Evolutionary conservation across 1,140 invertebrate species (phyloP), one percentile per base, ranked within the genome.

Genomic region (Antheraea pernyi): DNA sequence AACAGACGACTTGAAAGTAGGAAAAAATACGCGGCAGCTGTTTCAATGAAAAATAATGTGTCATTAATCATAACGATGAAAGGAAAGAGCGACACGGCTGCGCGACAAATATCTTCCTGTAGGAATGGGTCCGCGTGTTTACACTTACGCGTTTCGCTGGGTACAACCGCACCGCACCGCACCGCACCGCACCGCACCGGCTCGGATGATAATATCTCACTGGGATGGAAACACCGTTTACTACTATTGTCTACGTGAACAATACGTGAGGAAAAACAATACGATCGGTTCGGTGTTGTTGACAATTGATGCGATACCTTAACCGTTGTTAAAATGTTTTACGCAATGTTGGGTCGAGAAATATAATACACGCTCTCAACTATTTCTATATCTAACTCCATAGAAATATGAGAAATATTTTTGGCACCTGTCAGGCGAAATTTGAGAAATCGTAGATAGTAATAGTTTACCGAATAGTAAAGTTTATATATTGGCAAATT

Each of bases 21-120:
- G 82, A 88, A 89, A 82, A 89, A 88, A 86, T 84, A 86, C 78
- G 83, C 73, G 76, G 81, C 85, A 89, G 85, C 87, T 89, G 87
- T 85, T 89, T 78, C 83, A 85, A 80, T 88, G 84, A 89, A 89
- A 89, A 89, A 89, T 88, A 89, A 86, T 76, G 75, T 79, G 69
- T 83, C 76, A 83, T 89, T 89, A 89, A 89, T 87, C 85, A 89
- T 85, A 85, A 78, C 75, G 80, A 72, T 76, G 83, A 82, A 86
- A 86, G 81, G 82, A 82, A 83, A 73, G 79, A 76, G 78, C 77
- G 84, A 81, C 82, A 78, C 77, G 76, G 76, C 70, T 74, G 76
- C 67, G 76, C 80, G 86, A 87, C 86, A 85, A 87, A 86, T 84
- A 83, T 79, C 79, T 86, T 86, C 83, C 83, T 82, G 79, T 74